Base-by-base conservation (phyloP, 2,797 vertebrate species). In the Myripristis jacobus region DNA sequence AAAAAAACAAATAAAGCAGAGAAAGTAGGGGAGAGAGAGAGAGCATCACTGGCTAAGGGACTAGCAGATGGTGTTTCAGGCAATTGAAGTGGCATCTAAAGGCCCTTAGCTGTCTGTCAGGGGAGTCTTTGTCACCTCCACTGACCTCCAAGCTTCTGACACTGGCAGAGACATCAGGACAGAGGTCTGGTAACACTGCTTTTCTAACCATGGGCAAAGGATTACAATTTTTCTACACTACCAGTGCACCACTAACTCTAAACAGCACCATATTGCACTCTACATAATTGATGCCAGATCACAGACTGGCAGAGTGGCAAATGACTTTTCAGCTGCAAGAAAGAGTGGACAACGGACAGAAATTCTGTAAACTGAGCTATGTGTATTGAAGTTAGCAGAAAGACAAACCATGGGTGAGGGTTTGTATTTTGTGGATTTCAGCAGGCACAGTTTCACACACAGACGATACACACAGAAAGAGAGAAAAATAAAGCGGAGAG, bases 1-100 rank as follows among this genome's bases (percentile, higher is more conserved):
- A 36, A 11, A 16, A 16, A 18, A 15, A 51, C 1, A 51, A n/a
- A 25, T 0, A 48, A 6, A 48, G 0, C 72, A 63, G 22, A 55
- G 19, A 62, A 38, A 64, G 58, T 27, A 48, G 38, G 54, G 56
- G 54, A 44, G 46, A 56, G 67, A 56, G 67, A 65, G 65, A 44
- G 46, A 67, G 46, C 56, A 70, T 63, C 22, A 38, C 10, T 22
- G 52, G 47, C 27, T n/a, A 3, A 52, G 46, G 46, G 68, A 56
- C 8, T 41, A 76, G 41, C 36, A 70, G 41, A 83, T 44, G 31
- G 44, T 51, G 22, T 57, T 43, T 62, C n/a, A 63, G 71, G 65
- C 63, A 60, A 70, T 34, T 67, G 41, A 81, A 75, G 55, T 70
- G 69, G 25, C 48, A 64, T 63, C 59, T 34, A 21, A n/a, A 66